Evolutionary conservation across 2,797 vertebrate species (phyloP).

Genomic region (Notolabrus celidotus): DNA sequence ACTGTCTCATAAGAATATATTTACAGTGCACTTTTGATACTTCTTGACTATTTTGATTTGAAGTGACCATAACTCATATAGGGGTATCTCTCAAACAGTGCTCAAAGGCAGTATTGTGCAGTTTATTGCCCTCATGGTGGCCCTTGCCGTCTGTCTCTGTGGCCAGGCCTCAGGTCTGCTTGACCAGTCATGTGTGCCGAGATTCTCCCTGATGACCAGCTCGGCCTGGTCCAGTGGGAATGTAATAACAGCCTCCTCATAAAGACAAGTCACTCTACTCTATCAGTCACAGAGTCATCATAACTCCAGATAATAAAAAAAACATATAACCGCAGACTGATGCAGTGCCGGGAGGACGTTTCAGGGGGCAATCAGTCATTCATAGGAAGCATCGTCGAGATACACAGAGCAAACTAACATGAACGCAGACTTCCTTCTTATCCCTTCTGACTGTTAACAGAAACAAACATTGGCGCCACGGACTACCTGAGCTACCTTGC

Average conservation of each 20-base stretch:
- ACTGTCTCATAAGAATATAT: not conserved
- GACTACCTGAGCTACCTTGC: slow-evolving; percentile 42
- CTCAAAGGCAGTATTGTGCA: slow-evolving; percentile 67
- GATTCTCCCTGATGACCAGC: slow-evolving; percentile 67
- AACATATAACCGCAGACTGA: slow-evolving; percentile 39
- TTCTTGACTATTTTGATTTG: slow-evolving; percentile 26
- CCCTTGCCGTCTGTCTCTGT: slow-evolving; percentile 42
- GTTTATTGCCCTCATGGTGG: slow-evolving; percentile 57
- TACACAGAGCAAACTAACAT: slow-evolving; percentile 55
- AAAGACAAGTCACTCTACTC: slow-evolving; percentile 64
- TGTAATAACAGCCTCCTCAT: slow-evolving; percentile 77
- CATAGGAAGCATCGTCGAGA: slow-evolving; percentile 57
- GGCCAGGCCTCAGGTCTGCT: slow-evolving; percentile 58
- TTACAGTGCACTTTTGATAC: slow-evolving; percentile 1
- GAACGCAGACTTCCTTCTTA: slow-evolving; percentile 42
- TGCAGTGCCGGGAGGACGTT: slow-evolving; percentile 19
- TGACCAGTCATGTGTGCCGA: slow-evolving; percentile 75
- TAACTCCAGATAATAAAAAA: slow-evolving; percentile 61
- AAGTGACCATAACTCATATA: slow-evolving; percentile 29
- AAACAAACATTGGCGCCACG: slow-evolving; percentile 66
- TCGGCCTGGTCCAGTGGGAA: slow-evolving; percentile 61
- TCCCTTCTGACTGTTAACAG: slow-evolving; percentile 48
- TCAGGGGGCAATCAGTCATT: slow-evolving; percentile 57
- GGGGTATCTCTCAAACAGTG: slow-evolving; percentile 35
- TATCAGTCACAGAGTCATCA: slow-evolving; percentile 52